Base-by-base conservation (phyloP, 2,888 invertebrate species). In the Epirrita christyi region DNA sequence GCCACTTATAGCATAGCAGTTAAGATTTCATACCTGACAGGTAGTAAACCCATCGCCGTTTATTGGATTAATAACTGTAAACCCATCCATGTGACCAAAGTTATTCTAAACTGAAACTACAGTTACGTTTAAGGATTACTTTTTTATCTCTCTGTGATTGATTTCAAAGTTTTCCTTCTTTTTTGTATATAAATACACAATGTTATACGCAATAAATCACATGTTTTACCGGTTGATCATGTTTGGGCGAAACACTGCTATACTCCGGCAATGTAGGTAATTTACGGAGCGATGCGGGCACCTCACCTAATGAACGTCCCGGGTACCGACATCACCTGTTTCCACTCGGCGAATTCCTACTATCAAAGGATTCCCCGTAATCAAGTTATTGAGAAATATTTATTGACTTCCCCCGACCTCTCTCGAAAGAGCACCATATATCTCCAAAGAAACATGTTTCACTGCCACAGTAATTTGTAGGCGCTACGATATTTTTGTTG, bases 331-430 rank as follows among this genome's bases (percentile, higher is more conserved):
- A 61, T 64, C 64, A 75, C 70, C 70, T 72, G 75, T 66, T 71
- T 54, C 71, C 32, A 48, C 58, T 48, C 59, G 55, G 59, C 68
- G 67, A 66, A 73, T 70, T 67, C 63, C 69, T 72, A 59, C 65
- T 59, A 72, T 76, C 74, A 71, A 76, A 74, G 70, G 68, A 64
- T 71, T 67, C 68, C 61, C 66, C 62, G 73, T 78, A 79, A 80
- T 80, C 76, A 71, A 76, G 73, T 80, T 80, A 81, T 80, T 73
- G 71, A 65, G 70, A 68, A 71, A 78, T 79, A 80, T 78, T 76
- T 79, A 80, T 76, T 68, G 70, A 71, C 71, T 73, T 68, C 65
- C 68, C 67, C 61, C 48, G 49, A 52, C 58, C 61, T 66, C 57
- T 66, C 65, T 64, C 68, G 67, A 67, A 63, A 66, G 64, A 59